Base-by-base conservation (phyloP, 2,797 vertebrate species). In the Mareca penelope region DNA sequence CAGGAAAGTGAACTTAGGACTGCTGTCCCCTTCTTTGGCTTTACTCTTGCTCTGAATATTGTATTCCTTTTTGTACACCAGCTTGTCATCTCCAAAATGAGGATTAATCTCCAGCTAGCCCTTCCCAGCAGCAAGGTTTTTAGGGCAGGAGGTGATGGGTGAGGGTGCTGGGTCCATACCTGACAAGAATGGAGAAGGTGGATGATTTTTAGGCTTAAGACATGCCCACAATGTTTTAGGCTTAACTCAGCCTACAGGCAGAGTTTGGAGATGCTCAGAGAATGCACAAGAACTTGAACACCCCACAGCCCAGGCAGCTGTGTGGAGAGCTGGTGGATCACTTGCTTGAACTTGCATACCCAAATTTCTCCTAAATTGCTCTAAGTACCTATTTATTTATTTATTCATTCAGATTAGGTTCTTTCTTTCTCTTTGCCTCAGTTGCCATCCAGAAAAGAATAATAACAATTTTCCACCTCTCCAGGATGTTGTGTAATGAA, bases 381-480 rank as follows among this genome's bases (percentile, higher is more conserved):
- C 40, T 81, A 88, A 93, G 75, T 84, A 71, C 33, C 57, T 80
- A 85, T 92, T 95, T 94, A 94, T 94, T 95, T 92, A 93, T 92
- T 85, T 64, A 67, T 88, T 91, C 35, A 63, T 96, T 87, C 57
- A 92, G 53, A 85, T 95, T 82, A 94, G 52, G 42, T 19, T 8
- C 35, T 95, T 95, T 94, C 33, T 95, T 93, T 92, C 6, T 2
- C 64, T 77, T 23, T 85, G 65, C 71, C 89, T 61, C 85, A 70
- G 29, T 85, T 61, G 85, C 52, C 46, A 75, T 61, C 57, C 55
- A 88, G 75, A 80, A 96, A 87, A 84, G 29, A 88, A 61, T 64
- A 89, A 72, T n/a, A 90, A 71, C 24, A 85, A 61, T 61, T 68
- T 90, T 8, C 68, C 73, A 39, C n/a, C 33, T 95, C 60, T 75